Conservation (phyloP, 64 coral and sea anemone genomes). For the Acropora yongei region DNA sequence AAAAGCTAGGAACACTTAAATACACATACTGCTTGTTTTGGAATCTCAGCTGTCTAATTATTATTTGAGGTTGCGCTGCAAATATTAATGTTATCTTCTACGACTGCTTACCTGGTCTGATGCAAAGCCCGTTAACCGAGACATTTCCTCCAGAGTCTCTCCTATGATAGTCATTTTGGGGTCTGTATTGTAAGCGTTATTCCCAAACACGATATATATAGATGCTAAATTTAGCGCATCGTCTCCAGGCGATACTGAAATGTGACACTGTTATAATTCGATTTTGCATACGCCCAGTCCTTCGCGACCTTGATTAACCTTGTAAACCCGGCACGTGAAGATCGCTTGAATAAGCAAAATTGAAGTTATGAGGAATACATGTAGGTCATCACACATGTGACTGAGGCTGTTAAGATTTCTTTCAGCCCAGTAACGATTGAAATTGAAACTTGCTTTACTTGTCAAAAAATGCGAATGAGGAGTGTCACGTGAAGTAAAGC, state of each 20-base stretch:
- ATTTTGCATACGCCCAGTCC: not conserved
- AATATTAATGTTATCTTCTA: not conserved
- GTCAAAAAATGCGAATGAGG: no score
- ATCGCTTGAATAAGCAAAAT: no score
- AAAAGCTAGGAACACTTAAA: no score
- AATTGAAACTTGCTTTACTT: no score
- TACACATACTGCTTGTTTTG: no score
- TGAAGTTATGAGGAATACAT: no score
- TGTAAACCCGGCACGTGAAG: not conserved
- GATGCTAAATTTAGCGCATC: not conserved
- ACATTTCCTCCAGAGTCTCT: not conserved
- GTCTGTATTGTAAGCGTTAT: not conserved
- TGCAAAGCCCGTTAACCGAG: not conserved
- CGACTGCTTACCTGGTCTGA: conserved; percentile 7
- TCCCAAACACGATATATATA: not conserved
- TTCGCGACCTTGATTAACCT: conserved; percentile 32
- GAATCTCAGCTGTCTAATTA: no score
- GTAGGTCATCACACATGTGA: no score
- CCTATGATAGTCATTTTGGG: not conserved
- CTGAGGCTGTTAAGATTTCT: no score
- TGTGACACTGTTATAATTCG: not conserved
- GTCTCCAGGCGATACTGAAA: not conserved
- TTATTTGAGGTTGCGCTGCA: no score
- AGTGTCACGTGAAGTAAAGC: no score
- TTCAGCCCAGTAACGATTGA: no score